Conservation (phyloP, 2,113 vertebrate species). For the cattle (Bos taurus) region DNA sequence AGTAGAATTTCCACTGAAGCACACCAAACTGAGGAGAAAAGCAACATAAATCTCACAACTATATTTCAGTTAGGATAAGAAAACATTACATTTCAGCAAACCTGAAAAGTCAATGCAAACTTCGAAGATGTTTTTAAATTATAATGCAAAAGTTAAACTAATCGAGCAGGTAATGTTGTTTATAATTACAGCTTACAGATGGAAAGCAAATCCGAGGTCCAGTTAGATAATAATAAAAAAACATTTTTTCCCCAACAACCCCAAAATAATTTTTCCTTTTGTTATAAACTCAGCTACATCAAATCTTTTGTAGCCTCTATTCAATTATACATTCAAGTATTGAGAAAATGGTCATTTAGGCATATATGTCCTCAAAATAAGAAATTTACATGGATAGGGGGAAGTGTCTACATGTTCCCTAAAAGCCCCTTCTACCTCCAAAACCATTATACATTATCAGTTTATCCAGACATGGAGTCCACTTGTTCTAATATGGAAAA, state of each 20-base stretch:
- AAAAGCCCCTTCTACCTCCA: background rate
- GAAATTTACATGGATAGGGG: background rate
- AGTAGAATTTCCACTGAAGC: background rate
- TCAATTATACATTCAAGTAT: background rate
- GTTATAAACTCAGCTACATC: background rate
- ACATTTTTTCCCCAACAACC: background rate
- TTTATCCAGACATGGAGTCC: background rate
- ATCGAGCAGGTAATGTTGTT: background rate
- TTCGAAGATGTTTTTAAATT: background rate
- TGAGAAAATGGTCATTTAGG: background rate
- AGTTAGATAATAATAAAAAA: background rate
- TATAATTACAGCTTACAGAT: constrained; percentile 33
- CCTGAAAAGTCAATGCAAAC: constrained; percentile 8
- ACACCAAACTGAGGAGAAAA: background rate
- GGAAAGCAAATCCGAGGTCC: constrained; percentile 14
- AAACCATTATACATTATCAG: background rate
- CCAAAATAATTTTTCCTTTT: constrained; percentile 2
- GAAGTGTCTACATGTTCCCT: background rate
- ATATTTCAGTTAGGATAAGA: background rate
- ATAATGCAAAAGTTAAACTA: background rate
- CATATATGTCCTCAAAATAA: constrained; percentile 23
- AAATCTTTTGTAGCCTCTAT: background rate
- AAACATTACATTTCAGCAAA: constrained; percentile 16
- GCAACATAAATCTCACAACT: background rate
- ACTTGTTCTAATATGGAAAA: background rate